These are phyloP conservation scores for Eurois occulta DNA, from an alignment of 2,888 invertebrate species.

Conservation along the genomic window DNA sequence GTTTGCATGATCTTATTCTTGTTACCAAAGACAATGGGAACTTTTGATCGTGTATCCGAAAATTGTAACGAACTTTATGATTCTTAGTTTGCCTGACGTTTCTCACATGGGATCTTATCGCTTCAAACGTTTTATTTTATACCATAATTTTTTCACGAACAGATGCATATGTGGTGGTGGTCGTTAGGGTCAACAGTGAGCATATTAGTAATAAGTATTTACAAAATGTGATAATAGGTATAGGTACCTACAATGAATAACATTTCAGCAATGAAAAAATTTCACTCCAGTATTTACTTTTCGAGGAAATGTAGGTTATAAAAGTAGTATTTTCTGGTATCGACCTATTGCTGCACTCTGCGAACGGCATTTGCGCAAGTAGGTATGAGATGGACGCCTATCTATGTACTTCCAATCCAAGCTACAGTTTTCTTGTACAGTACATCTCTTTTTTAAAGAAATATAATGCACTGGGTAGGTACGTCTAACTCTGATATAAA, in stretches of 20 bases:
- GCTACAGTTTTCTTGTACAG: no score
- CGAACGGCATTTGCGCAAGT: no score
- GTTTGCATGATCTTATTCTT: slow-evolving; percentile 78
- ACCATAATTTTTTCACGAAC: background rate
- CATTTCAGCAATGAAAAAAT: background rate
- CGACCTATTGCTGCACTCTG: background rate
- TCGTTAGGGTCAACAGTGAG: no score
- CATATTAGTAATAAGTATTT: no score
- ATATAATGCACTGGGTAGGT: background rate
- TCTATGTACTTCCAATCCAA: background rate
- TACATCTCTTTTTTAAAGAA: background rate
- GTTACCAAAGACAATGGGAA: slow-evolving; percentile 70
- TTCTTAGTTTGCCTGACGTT: slow-evolving; percentile 17
- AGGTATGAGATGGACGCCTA: no score
- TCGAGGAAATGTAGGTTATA: background rate
- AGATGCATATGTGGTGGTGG: background rate
- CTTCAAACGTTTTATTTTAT: background rate
- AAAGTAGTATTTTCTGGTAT: background rate
- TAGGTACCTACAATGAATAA: background rate
- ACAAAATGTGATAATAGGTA: background rate
- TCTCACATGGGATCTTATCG: background rate
- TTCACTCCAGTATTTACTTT: background rate
- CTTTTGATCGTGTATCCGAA: slow-evolving; percentile 59
- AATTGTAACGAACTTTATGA: slow-evolving; percentile 29
- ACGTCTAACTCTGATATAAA: background rate